These are phyloP conservation scores for Tetramorium simillimum DNA, from an alignment of 1,140 invertebrate species.

Conservation along the genomic window DNA sequence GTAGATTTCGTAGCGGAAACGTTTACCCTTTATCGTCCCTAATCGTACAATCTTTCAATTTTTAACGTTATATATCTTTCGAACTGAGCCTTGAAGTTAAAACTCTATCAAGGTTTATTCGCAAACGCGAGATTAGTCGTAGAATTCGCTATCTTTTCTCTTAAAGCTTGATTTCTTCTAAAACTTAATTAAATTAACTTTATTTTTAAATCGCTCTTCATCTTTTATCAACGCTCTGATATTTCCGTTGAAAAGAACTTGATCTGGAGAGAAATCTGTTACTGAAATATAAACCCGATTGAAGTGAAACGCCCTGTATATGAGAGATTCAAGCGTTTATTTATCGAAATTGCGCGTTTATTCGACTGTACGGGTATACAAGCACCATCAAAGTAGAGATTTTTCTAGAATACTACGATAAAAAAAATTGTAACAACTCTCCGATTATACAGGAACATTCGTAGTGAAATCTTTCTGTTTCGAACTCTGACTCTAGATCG, in stretches of 20 bases:
- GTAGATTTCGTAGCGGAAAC: not conserved
- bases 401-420: conserved; percentile 23
- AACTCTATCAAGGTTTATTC: not conserved
- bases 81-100: not conserved
- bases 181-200: not conserved
- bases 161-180: not conserved
- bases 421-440: conserved; percentile 28
- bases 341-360: conserved; percentile 1
- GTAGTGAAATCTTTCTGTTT: not conserved
- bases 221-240: not conserved
- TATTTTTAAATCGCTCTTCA: not conserved
- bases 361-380: conserved; percentile 8
- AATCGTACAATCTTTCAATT: conserved; percentile 11
- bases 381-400: conserved; percentile 26
- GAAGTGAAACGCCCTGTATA: conserved; percentile 1
- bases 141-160: not conserved
- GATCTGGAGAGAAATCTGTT: not conserved
- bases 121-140: not conserved
- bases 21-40: not conserved
- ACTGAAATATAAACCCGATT: not conserved
- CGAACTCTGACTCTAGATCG: conserved; percentile 1
- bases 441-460: conserved; percentile 49
- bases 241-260: not conserved
- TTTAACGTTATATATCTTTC: not conserved
- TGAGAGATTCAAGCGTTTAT: conserved; percentile 12